These are phyloP conservation scores for Athetis lepigone DNA, from an alignment of 2,888 invertebrate species.

Conservation along the genomic window DNA sequence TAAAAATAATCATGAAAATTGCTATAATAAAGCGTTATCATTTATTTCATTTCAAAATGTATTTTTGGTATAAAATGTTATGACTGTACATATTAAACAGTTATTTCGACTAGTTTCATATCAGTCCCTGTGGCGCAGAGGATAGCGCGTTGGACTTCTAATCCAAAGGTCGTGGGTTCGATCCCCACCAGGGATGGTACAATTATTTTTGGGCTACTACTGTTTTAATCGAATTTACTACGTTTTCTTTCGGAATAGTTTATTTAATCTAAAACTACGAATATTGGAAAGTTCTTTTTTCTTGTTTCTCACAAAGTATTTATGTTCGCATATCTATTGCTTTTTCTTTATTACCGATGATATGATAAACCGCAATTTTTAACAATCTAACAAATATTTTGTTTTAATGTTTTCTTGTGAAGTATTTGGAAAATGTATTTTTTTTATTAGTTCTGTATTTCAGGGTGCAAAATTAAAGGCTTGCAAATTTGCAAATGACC, in stretches of 20 bases:
- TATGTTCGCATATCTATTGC: neutral
- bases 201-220: conserved; percentile 34
- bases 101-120: conserved; percentile 67
- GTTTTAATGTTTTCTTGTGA: neutral
- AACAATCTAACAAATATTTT: too few species aligned
- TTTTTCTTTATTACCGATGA: too few species aligned
- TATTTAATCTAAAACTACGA: too few species aligned
- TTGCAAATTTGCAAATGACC: too few species aligned
- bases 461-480: too few species aligned
- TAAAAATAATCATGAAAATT: neutral
- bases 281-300: too few species aligned
- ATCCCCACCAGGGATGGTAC: conserved; percentile 95
- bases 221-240: neutral
- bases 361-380: neutral
- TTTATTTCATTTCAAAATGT: neutral
- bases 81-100: conserved; percentile 21
- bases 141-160: conserved; percentile 97
- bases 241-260: too few species aligned
- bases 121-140: conserved; percentile 96
- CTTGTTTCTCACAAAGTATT: too few species aligned
- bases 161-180: conserved; percentile 97
- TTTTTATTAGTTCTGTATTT: too few species aligned
- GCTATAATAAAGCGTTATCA: neutral
- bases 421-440: too few species aligned
- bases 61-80: neutral